phyloP scores from a whole-genome alignment of 1,140 invertebrate species.

The Papilio machaon region DNA sequence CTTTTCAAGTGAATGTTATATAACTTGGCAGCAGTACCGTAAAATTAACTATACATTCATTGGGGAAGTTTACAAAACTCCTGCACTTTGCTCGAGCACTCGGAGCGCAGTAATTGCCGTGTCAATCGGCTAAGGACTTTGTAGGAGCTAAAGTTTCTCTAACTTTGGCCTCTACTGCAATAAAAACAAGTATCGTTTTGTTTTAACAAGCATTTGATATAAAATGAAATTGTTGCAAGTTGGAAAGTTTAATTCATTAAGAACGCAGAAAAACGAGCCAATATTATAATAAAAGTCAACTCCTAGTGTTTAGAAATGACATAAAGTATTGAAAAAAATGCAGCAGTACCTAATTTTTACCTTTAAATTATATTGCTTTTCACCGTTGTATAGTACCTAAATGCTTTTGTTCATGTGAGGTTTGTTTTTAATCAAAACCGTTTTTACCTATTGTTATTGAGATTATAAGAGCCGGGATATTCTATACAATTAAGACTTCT shows the following conservation, averaged over 20 bases:
- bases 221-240: constrained; percentile 4
- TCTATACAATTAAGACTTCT: background rate
- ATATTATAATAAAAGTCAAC: background rate
- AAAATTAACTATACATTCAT: constrained; percentile 69
- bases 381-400: too few species aligned
- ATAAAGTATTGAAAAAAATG: too few species aligned
- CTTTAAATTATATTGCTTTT: too few species aligned
- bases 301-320: background rate
- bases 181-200: constrained; percentile 27
- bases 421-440: background rate
- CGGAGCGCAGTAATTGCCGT: constrained; percentile 56
- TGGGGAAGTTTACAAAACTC: constrained; percentile 65
- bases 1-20: constrained; percentile 41
- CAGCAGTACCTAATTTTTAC: too few species aligned
- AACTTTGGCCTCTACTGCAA: constrained; percentile 42
- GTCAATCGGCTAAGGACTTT: constrained; percentile 42
- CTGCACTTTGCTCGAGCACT: constrained; percentile 49
- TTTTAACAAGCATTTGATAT: constrained; percentile 1
- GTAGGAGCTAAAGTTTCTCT: constrained; percentile 18
- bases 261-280: background rate
- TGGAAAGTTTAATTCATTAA: constrained; percentile 28
- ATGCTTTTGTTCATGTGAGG: background rate
- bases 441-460: background rate
- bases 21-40: constrained; percentile 62
- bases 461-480: background rate